Conservation (phyloP, 2,888 invertebrate species). For the Maniola hyperantus region DNA sequence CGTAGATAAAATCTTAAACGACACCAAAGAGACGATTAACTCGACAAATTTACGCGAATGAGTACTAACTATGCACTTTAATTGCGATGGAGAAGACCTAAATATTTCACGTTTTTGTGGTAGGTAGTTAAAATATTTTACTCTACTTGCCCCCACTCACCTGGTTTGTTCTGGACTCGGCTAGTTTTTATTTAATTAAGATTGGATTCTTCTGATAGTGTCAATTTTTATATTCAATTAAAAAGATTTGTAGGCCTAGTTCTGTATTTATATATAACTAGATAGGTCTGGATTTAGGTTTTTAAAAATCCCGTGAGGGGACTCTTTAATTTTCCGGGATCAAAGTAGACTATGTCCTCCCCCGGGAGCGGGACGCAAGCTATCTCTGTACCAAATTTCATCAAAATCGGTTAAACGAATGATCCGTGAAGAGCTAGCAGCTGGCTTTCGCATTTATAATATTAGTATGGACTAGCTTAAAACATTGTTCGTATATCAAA, state of each 20-base stretch:
- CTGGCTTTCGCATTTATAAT: no score
- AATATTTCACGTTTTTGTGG: slow-evolving; percentile 28
- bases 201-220: slow-evolving; percentile 15
- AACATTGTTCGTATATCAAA: no score
- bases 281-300: no score
- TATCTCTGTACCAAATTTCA: no score
- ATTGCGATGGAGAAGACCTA: slow-evolving; percentile 30
- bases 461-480: no score
- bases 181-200: slow-evolving; percentile 13
- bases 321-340: no score
- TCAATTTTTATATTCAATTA: slow-evolving; percentile 20
- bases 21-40: slow-evolving; percentile 37
- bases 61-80: slow-evolving; percentile 39
- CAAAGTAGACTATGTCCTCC: no score
- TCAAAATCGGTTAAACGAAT: no score
- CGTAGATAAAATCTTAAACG: slow-evolving; percentile 40
- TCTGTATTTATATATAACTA: no score
- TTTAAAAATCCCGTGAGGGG: no score
- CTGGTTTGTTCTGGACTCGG: background rate
- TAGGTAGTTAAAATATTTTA: slow-evolving; percentile 24
- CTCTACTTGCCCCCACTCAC: slow-evolving; percentile 16
- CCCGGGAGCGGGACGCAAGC: no score
- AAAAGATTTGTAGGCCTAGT: background rate
- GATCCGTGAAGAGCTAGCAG: no score
- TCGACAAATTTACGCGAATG: slow-evolving; percentile 40